Evolutionary conservation across 2,113 vertebrate genomes (phyloP).

Genomic region (Dicerorhinus sumatrensis): DNA sequence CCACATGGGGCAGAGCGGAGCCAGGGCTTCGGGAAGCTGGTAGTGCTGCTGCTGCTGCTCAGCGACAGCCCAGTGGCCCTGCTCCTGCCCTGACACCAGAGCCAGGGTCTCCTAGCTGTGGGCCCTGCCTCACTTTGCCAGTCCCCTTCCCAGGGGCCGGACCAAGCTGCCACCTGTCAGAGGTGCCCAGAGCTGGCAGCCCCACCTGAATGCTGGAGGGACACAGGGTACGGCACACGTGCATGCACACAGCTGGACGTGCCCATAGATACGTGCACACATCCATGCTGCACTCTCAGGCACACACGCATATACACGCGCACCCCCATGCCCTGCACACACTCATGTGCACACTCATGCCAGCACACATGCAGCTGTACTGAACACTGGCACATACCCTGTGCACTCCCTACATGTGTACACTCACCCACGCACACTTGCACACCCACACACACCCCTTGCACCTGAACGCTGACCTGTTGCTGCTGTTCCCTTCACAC

Average conservation of each 20-base stretch:
- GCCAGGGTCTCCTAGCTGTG: not conserved
- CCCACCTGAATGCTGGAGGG: not conserved
- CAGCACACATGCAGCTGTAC: not conserved
- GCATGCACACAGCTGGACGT: rapidly evolving
- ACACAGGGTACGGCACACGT: not conserved
- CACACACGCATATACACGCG: not conserved
- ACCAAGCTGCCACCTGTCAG: not conserved
- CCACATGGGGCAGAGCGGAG: not conserved
- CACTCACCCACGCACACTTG: no score
- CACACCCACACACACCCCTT: not conserved
- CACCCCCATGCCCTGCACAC: not conserved
- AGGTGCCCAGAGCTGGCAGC: not conserved
- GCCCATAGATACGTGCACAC: no score
- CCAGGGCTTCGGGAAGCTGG: not conserved
- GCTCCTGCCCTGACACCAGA: not conserved
- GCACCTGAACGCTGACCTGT: not conserved
- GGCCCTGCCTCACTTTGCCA: not conserved
- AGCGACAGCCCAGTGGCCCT: no score
- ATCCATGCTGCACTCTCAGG: not conserved
- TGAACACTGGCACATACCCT: not conserved
- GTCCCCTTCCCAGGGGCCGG: not conserved
- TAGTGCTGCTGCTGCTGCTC: not conserved
- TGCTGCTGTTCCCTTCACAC: not conserved
- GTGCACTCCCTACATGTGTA: not conserved
- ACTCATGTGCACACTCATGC: rapidly evolving